Conservation (phyloP, 2,797 vertebrate genomes). For the Argentina silus region DNA sequence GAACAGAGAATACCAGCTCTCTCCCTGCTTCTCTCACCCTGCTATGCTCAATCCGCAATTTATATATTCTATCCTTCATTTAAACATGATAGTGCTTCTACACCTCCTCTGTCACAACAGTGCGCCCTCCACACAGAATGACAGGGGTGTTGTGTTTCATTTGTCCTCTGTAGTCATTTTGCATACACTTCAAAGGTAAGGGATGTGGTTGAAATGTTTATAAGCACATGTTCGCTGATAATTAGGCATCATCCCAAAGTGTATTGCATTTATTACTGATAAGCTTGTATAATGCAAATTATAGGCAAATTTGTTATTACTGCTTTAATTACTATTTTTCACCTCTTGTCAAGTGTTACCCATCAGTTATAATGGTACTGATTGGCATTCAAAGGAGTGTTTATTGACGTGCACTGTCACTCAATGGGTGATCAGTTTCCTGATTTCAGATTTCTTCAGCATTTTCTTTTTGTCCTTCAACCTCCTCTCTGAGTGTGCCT, state of each 20-base stretch:
- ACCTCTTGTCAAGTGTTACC: not conserved
- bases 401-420: not conserved
- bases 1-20: conserved; percentile 13
- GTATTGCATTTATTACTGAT: not conserved
- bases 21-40: conserved; percentile 7
- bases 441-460: not conserved
- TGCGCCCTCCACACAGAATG: not conserved
- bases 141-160: not conserved
- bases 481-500: not conserved
- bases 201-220: not conserved
- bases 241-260: not conserved
- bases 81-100: not conserved
- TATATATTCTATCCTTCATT: not conserved
- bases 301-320: not conserved
- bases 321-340: not conserved
- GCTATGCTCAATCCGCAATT: not conserved
- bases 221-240: not conserved
- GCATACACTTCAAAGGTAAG: too few species aligned
- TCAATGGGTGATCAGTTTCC: not conserved
- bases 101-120: not conserved
- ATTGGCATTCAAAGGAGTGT: not conserved
- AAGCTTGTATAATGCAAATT: not conserved
- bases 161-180: not conserved
- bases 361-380: not conserved
- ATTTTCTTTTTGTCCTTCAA: not conserved